Conservation (phyloP, 2,888 invertebrate genomes). For the Lochmaea capreae region DNA sequence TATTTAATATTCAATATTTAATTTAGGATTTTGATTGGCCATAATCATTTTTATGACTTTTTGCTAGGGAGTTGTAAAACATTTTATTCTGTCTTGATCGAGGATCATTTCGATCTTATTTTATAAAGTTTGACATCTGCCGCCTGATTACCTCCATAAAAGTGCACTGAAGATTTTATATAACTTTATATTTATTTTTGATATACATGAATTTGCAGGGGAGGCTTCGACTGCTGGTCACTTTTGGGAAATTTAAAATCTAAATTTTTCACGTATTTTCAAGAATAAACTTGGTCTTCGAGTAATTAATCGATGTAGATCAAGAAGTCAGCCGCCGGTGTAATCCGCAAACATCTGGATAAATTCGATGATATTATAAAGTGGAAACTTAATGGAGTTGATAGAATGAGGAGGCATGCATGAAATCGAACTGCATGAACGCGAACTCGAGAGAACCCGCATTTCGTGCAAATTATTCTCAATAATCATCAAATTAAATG, state of each 20-base stretch:
- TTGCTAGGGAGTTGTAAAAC: conserved; percentile 39
- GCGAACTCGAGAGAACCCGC: conserved; percentile 19
- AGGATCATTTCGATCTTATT: conserved; percentile 51
- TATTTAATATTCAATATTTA: conserved; percentile 27
- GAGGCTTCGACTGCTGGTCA: not conserved
- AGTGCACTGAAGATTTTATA: conserved; percentile 44
- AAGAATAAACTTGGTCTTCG: too few relatives aligned
- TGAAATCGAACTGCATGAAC: conserved; percentile 25
- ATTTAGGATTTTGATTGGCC: conserved; percentile 3
- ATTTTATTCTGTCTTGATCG: conserved; percentile 54
- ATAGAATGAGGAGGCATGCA: conserved; percentile 22
- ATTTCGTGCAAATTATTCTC: conserved; percentile 35
- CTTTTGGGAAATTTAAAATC: not conserved
- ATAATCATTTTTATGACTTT: conserved; percentile 36
- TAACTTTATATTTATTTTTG: conserved; percentile 29
- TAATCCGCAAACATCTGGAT: conserved; percentile 14
- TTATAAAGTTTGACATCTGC: conserved; percentile 55
- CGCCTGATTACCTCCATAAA: conserved; percentile 53
- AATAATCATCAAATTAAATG: conserved; percentile 35
- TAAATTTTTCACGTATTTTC: not conserved
- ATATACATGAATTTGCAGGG: conserved; percentile 11
- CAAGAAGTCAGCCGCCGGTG: not conserved
- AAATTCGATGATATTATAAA: conserved; percentile 27
- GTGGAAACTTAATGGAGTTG: conserved; percentile 23
- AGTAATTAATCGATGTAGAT: not conserved